Conservation (phyloP, 2,113 vertebrate species). For the Cephalopterus ornatus region DNA sequence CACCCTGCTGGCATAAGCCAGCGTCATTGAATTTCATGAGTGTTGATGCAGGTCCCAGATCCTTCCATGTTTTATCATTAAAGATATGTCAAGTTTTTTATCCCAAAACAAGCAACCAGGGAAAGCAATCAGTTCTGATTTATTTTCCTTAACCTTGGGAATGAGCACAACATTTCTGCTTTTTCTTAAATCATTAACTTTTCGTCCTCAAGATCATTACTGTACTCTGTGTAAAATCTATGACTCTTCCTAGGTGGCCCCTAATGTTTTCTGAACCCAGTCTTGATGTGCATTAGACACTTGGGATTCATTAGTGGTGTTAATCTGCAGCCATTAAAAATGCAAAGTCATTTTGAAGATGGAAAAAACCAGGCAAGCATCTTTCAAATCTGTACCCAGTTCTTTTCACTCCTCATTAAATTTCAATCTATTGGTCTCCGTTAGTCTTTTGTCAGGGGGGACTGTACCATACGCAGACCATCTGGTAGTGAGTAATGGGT, state of each 20-base stretch:
- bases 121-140: neutral
- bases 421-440: neutral
- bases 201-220: neutral
- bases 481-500: neutral
- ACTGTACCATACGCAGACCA: neutral
- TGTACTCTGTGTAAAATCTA: neutral
- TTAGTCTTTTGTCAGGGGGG: neutral
- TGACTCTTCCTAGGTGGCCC: neutral
- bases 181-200: neutral
- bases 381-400: neutral
- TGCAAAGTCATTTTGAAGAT: neutral
- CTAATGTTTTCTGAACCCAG: neutral
- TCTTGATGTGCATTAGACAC: neutral
- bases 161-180: neutral
- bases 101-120: neutral
- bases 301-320: neutral
- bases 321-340: constrained; percentile 10
- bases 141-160: neutral
- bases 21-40: neutral
- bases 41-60: neutral
- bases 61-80: neutral
- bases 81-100: neutral
- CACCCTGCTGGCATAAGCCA: neutral
- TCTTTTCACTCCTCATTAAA: constrained; percentile 40
- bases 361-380: neutral